Evolutionary conservation across 2,113 vertebrate species (phyloP).

Genomic region (Pampusana beccarii): DNA sequence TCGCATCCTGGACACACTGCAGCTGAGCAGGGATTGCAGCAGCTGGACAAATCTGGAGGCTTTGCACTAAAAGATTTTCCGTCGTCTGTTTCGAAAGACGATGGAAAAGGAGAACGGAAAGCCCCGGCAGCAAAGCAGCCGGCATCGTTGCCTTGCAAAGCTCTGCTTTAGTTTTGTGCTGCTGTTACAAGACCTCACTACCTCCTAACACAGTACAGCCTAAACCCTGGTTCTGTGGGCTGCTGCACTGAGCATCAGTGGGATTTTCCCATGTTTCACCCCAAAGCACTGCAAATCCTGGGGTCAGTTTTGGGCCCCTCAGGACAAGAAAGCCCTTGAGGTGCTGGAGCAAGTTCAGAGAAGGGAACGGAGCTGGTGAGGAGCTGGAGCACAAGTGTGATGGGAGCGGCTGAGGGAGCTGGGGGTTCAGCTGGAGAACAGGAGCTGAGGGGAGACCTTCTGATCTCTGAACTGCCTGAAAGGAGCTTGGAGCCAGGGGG

Average conservation of each 20-base stretch:
- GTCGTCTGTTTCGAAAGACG: fast-evolving
- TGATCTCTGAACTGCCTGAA: too few relatives aligned
- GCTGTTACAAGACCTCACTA: fast-evolving
- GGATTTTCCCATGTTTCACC: fast-evolving
- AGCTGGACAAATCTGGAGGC: fast-evolving
- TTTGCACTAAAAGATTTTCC: neutral
- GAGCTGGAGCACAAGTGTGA: too few relatives aligned
- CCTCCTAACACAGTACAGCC: fast-evolving
- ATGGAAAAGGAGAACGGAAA: neutral
- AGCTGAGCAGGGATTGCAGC: fast-evolving
- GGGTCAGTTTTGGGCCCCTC: too few relatives aligned
- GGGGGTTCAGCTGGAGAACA: too few relatives aligned
- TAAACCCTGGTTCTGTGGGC: neutral
- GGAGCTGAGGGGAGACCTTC: too few relatives aligned
- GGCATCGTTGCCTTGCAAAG: neutral
- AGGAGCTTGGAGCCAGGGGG: too few relatives aligned
- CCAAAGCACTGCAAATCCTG: neutral
- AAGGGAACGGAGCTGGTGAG: too few relatives aligned
- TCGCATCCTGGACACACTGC: fast-evolving
- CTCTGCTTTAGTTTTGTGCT: fast-evolving
- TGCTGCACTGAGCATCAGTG: fast-evolving
- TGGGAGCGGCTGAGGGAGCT: too few relatives aligned
- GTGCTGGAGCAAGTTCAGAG: too few relatives aligned
- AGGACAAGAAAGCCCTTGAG: too few relatives aligned
- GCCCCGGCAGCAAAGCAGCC: neutral